A percentile compares a stretch with the other conserved stretches of the same genome.
Conservation (phyloP, 2,888 invertebrate genomes). For the Melinaea marsaeus region DNA sequence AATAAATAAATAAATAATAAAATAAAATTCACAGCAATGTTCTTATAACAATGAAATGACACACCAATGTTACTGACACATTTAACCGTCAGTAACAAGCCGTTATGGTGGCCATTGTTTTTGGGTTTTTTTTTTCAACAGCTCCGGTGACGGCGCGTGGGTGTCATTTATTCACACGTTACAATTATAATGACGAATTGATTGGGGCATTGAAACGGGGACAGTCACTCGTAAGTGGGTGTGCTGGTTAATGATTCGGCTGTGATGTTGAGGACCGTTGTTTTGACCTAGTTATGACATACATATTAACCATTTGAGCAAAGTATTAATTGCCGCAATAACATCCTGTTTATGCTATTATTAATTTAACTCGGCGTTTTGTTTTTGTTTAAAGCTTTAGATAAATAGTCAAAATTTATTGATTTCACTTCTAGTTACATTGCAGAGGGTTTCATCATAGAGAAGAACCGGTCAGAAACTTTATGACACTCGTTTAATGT, state of each 20-base stretch:
- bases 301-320: not conserved
- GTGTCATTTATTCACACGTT: slow-evolving; percentile 63
- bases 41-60: slow-evolving; percentile 3
- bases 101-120: slow-evolving; percentile 68
- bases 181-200: slow-evolving; percentile 71
- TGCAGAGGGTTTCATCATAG: too few species aligned
- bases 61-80: slow-evolving; percentile 1
- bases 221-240: slow-evolving; percentile 62
- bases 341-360: not conserved
- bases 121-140: slow-evolving; percentile 62
- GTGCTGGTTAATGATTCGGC: slow-evolving; percentile 64
- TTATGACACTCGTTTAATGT: too few species aligned
- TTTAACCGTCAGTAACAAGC: slow-evolving; percentile 27
- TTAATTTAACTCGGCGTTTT: not conserved
- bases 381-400: too few species aligned
- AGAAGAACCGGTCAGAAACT: too few species aligned
- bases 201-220: slow-evolving; percentile 64
- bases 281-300: slow-evolving; percentile 48
- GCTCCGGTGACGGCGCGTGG: slow-evolving; percentile 56
- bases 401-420: too few species aligned
- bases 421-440: too few species aligned
- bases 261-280: slow-evolving; percentile 55
- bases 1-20: not conserved
- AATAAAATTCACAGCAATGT: slow-evolving; percentile 1
- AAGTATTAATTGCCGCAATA: not conserved